These are phyloP conservation scores for Urocolius indicus DNA, from an alignment of 2,113 vertebrate genomes.

Conservation along the genomic window DNA sequence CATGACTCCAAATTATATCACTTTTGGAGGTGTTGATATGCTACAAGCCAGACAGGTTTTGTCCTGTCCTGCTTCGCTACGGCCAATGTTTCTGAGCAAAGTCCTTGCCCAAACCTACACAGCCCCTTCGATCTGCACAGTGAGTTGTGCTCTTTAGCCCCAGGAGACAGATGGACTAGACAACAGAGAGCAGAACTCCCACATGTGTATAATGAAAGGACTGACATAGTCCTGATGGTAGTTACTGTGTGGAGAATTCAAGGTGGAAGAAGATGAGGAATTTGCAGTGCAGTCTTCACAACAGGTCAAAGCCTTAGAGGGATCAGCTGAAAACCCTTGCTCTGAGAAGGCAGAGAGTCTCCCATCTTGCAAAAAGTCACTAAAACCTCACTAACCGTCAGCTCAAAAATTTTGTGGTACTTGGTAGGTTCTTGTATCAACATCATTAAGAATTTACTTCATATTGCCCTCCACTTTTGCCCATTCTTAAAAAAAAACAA, in stretches of 20 bases:
- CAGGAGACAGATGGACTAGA: background rate
- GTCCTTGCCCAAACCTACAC: background rate
- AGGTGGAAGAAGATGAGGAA: background rate
- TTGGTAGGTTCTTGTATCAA: background rate
- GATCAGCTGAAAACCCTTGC: background rate
- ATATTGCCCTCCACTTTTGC: background rate
- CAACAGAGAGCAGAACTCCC: background rate
- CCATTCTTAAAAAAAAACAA: background rate
- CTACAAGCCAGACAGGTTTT: background rate
- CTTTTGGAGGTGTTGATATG: background rate
- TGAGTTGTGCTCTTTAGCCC: background rate
- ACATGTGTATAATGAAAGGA: rapidly evolving
- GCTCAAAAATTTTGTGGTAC: background rate
- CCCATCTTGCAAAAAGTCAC: background rate
- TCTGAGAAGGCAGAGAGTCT: background rate
- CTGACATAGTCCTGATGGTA: background rate
- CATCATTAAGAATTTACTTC: background rate
- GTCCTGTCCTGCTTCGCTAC: background rate
- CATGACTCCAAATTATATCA: background rate
- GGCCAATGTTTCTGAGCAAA: background rate
- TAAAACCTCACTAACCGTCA: background rate
- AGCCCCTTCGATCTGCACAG: background rate
- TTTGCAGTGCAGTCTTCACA: background rate
- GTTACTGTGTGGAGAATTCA: background rate
- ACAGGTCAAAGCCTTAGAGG: background rate